These are phyloP conservation scores for Osmerus mordax DNA, from an alignment of 2,113 vertebrate species.

Conservation along the genomic window DNA sequence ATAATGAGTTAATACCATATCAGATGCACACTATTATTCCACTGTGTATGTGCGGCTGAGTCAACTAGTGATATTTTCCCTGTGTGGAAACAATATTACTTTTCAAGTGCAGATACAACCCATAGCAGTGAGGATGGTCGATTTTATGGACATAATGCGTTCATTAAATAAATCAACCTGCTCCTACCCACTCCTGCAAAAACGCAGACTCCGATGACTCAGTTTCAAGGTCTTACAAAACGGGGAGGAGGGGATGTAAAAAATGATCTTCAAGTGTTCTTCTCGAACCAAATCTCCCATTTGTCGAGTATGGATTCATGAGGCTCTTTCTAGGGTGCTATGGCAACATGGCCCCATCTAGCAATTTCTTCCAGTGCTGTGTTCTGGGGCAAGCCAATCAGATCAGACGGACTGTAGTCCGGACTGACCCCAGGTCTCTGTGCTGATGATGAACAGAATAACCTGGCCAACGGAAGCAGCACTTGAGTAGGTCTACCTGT, in stretches of 20 bases:
- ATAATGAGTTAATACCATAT: no score
- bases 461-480: no score
- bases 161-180: no score
- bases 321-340: conserved; percentile 12
- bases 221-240: not conserved
- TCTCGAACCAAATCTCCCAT: conserved; percentile 2
- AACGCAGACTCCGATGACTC: not conserved
- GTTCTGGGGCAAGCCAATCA: not conserved
- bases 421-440: no score
- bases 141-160: no score
- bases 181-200: not conserved
- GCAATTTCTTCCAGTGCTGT: not conserved
- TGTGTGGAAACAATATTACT: no score
- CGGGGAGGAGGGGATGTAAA: not conserved
- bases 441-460: no score
- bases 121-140: no score
- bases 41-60: no score
- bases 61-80: no score
- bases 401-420: not conserved
- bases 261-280: conserved; percentile 4
- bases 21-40: no score
- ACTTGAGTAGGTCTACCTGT: not conserved
- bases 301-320: conserved; percentile 10
- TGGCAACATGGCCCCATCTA: conserved; percentile 3
- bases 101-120: no score